phyloP scores from a whole-genome alignment of 2,888 invertebrate genomes.

The Melanargia galathea region DNA sequence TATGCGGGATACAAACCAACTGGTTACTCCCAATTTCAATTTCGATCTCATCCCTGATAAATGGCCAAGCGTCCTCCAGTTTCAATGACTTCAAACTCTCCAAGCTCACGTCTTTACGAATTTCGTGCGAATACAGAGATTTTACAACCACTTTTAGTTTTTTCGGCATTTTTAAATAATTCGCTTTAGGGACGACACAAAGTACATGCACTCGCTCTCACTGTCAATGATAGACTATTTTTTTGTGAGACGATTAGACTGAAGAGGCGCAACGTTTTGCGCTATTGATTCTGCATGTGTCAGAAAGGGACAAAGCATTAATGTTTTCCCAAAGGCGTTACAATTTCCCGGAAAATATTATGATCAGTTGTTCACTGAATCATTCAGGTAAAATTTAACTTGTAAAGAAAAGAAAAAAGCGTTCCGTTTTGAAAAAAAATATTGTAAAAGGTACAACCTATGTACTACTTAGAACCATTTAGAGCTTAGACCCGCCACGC shows the following conservation, averaged over 20 bases:
- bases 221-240: slow-evolving; percentile 26
- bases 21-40: slow-evolving; percentile 77
- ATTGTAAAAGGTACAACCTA: too few relatives aligned
- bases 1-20: slow-evolving; percentile 77
- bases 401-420: too few relatives aligned
- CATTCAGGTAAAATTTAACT: neutral
- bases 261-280: neutral
- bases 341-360: slow-evolving; percentile 21
- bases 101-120: slow-evolving; percentile 77
- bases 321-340: slow-evolving; percentile 18
- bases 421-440: too few relatives aligned
- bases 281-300: slow-evolving; percentile 25
- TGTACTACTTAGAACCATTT: too few relatives aligned
- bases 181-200: neutral
- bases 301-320: slow-evolving; percentile 31
- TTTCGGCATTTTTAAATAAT: slow-evolving; percentile 65
- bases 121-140: slow-evolving; percentile 77
- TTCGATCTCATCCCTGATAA: slow-evolving; percentile 79
- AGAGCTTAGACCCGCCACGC: too few relatives aligned
- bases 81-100: slow-evolving; percentile 72
- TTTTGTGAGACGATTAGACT: slow-evolving; percentile 7
- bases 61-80: slow-evolving; percentile 79
- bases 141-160: slow-evolving; percentile 78
- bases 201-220: neutral
- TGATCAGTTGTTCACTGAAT: neutral